These are phyloP conservation scores for Stenurella melanura DNA, from an alignment of 2,888 invertebrate genomes.

Conservation along the genomic window DNA sequence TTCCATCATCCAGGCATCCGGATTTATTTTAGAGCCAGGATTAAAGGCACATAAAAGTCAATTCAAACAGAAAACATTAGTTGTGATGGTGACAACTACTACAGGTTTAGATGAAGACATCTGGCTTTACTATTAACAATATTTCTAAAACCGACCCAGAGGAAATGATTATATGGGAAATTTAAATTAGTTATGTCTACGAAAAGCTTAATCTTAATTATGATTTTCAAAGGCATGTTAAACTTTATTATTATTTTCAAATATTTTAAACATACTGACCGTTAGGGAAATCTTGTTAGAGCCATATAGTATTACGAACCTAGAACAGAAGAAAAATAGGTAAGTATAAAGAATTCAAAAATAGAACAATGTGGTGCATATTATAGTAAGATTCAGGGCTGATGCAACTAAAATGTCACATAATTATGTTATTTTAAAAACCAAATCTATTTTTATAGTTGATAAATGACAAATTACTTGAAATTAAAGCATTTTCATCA, in stretches of 20 bases:
- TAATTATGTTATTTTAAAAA: no score
- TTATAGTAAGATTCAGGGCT: no score
- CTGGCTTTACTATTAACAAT: conserved; percentile 5
- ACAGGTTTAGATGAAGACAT: neutral
- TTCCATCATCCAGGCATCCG: conserved; percentile 4
- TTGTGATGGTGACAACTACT: conserved; percentile 3
- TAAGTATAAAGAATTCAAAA: neutral
- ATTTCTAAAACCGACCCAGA: neutral
- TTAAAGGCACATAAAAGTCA: conserved; percentile 1
- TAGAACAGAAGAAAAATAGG: neutral
- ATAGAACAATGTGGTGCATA: no score
- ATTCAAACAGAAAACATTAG: conserved; percentile 7
- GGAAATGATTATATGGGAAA: neutral
- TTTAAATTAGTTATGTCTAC: neutral
- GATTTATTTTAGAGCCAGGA: conserved; percentile 10
- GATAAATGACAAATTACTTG: no score
- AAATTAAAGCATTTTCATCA: no score
- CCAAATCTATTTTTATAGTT: no score
- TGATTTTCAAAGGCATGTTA: no score
- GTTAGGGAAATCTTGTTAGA: neutral
- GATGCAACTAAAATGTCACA: no score
- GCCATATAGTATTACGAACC: neutral
- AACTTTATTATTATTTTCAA: no score
- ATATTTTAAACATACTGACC: neutral
- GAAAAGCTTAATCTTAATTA: neutral